These are phyloP conservation scores for Lissonota sp. DNA, from an alignment of 2,888 invertebrate genomes.

Conservation along the genomic window DNA sequence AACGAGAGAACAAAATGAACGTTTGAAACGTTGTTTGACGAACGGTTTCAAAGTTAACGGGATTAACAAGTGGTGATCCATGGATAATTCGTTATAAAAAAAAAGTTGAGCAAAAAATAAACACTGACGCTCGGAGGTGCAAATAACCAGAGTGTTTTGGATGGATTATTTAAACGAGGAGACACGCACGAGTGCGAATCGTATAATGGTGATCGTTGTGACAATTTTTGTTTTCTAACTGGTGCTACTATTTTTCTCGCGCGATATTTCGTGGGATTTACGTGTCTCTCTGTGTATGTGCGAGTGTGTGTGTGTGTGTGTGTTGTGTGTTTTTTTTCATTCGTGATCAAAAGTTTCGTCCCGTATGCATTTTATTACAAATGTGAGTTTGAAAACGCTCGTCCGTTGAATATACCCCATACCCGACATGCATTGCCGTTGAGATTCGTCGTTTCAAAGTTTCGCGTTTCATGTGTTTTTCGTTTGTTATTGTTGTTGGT, in stretches of 20 bases:
- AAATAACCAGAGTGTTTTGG: neutral
- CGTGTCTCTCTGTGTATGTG: constrained; percentile 1
- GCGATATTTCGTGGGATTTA: constrained; percentile 19
- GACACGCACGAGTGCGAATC: constrained; percentile 21
- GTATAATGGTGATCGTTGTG: constrained; percentile 32
- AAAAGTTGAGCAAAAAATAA: constrained; percentile 9
- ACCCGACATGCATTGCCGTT: neutral
- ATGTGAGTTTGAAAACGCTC: constrained; percentile 3
- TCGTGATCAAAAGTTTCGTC: constrained; percentile 13
- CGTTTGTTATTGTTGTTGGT: neutral
- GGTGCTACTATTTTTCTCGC: constrained; percentile 5
- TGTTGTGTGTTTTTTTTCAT: neutral
- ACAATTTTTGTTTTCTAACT: constrained; percentile 34
- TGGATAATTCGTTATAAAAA: constrained; percentile 26
- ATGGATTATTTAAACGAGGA: neutral
- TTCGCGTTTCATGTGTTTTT: neutral
- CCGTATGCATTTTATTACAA: constrained; percentile 1
- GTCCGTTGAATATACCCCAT: neutral
- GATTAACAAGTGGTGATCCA: neutral
- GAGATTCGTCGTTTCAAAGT: constrained; percentile 2
- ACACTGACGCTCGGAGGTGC: neutral
- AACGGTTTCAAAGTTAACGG: neutral
- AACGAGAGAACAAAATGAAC: neutral
- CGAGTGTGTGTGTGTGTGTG: neutral
- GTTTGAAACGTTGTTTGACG: neutral